A percentile compares a stretch with the other conserved stretches of the same genome.
Evolutionary conservation across 2,888 invertebrate species (phyloP).

Genomic region (Platynereis dumerilii): DNA sequence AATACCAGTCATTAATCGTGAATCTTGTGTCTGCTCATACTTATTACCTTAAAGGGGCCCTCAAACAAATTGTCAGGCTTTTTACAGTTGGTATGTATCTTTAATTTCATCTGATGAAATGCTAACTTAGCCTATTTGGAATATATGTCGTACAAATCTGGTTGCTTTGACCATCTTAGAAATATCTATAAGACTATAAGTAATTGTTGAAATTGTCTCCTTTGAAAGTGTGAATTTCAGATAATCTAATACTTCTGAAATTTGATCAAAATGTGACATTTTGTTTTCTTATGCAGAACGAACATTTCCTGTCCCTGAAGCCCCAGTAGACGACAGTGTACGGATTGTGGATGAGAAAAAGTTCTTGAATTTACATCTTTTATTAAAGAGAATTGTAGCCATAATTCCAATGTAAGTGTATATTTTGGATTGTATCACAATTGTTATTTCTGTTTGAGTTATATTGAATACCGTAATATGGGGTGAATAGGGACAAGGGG

Average conservation of each 20-base stretch:
- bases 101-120: not conserved
- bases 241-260: too few relatives aligned
- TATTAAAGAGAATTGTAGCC: conserved; percentile 36
- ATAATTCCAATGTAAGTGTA: conserved; percentile 43
- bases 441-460: too few relatives aligned
- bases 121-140: not conserved
- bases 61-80: conserved; percentile 70
- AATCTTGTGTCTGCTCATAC: conserved; percentile 75
- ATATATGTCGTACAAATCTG: too few relatives aligned
- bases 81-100: conserved; percentile 68
- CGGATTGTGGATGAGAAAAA: conserved; percentile 64
- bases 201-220: too few relatives aligned
- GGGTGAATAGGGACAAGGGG: too few relatives aligned
- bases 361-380: conserved; percentile 72
- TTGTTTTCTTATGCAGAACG: not conserved
- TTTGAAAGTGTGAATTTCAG: too few relatives aligned
- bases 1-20: conserved; percentile 72
- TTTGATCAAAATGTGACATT: too few relatives aligned
- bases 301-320: not conserved
- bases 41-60: conserved; percentile 70
- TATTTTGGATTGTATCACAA: too few relatives aligned
- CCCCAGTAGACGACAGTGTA: conserved; percentile 4
- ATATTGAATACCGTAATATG: too few relatives aligned
- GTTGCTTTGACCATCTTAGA: too few relatives aligned
- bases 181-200: too few relatives aligned